These are phyloP conservation scores for Alosa sapidissima DNA, from an alignment of 2,797 vertebrate species.

Conservation along the genomic window DNA sequence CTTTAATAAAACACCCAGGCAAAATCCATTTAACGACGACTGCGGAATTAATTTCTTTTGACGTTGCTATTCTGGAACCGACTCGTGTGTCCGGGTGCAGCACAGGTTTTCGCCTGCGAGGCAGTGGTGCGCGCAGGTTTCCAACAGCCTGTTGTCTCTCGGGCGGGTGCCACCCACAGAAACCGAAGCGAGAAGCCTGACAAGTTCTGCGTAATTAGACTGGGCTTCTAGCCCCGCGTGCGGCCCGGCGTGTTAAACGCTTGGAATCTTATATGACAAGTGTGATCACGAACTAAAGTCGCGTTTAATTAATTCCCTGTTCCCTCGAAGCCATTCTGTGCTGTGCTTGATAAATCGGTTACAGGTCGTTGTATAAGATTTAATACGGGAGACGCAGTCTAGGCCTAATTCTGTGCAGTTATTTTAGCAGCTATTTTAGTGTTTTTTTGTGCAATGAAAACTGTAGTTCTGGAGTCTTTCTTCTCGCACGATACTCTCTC, in stretches of 20 bases:
- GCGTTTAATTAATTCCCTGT: slow-evolving; percentile 66
- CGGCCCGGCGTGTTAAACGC: slow-evolving; percentile 46
- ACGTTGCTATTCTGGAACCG: slow-evolving; percentile 23
- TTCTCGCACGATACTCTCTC: not conserved
- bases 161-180: slow-evolving; percentile 71
- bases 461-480: not conserved
- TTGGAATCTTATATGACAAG: slow-evolving; percentile 69
- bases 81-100: slow-evolving; percentile 21
- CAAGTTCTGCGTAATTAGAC: slow-evolving; percentile 73
- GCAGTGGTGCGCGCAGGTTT: slow-evolving; percentile 74
- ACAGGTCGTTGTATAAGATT: not conserved
- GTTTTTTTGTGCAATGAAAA: not conserved
- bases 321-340: slow-evolving; percentile 36
- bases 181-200: slow-evolving; percentile 66
- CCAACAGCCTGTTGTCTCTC: slow-evolving; percentile 76
- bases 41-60: slow-evolving; percentile 13
- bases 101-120: slow-evolving; percentile 73
- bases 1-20: not conserved
- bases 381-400: not conserved
- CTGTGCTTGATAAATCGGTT: not conserved
- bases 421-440: not conserved
- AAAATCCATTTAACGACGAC: not conserved
- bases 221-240: slow-evolving; percentile 52
- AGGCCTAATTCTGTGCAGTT: not conserved
- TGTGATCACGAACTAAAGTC: slow-evolving; percentile 71